These are phyloP conservation scores for Stigmatopora nigra DNA, from an alignment of 2,113 vertebrate genomes.

Conservation along the genomic window DNA sequence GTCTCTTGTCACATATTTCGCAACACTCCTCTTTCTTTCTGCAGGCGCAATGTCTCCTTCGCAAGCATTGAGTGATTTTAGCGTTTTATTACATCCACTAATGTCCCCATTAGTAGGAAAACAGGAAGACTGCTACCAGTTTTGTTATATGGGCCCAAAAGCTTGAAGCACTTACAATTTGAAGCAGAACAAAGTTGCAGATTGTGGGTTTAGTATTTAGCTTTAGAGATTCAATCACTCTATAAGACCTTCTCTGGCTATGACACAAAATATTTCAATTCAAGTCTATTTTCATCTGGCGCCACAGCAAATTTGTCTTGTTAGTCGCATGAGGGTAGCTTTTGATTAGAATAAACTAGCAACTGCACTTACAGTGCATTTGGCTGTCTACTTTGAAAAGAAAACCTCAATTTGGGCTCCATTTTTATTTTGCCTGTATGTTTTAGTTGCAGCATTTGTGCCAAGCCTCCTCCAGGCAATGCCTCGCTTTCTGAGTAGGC, in stretches of 20 bases:
- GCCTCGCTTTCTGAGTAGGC: conserved; percentile 18
- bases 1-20: conserved; percentile 23
- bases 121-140: neutral
- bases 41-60: neutral
- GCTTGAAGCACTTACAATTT: neutral
- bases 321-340: too few species aligned
- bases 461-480: conserved; percentile 19
- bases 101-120: neutral
- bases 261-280: too few species aligned
- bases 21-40: conserved; percentile 17
- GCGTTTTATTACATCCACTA: neutral
- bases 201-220: too few species aligned
- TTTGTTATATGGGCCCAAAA: neutral
- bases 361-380: too few species aligned
- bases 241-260: too few species aligned
- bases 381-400: neutral
- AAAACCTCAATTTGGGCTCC: conserved; percentile 5
- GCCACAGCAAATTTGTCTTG: too few species aligned
- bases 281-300: too few species aligned
- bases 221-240: too few species aligned
- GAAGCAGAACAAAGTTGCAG: too few species aligned
- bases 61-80: conserved; percentile 4
- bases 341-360: too few species aligned
- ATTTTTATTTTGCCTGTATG: conserved; percentile 13
- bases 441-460: conserved; percentile 15